Base-by-base conservation (phyloP, 2,888 invertebrate genomes). In the Phortica okadai region DNA sequence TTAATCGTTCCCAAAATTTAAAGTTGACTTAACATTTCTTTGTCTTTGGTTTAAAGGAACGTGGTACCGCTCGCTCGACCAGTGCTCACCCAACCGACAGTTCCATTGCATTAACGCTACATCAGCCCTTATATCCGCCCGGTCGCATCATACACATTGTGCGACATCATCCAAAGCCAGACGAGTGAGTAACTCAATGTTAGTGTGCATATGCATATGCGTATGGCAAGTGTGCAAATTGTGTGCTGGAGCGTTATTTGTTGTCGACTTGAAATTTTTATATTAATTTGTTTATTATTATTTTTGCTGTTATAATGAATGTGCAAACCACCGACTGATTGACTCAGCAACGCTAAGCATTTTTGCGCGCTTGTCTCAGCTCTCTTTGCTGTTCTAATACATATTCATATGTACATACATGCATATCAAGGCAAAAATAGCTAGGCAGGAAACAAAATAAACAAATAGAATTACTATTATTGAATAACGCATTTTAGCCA, bases 71-170 rank as follows among this genome's bases (percentile, higher is more conserved):
- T 0, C 92, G 95, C 62, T 92, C 93, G 33, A 93, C 93, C 80
- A 93, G 94, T 54, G 92, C 94, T 42, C 94, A 95, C 89, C 94
- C 95, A 8, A 93, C 93, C 75, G 95, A 95, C 86, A 94, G 94
- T 81, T 94, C 94, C 81, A 96, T 96, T 88, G 95, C 96, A 76
- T 93, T 97, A 86, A 95, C 95, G 16, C 93, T 95, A 72, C 97
- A 97, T 91, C 94, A 95, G 86, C 96, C 96, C 0, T 92, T 97
- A 70, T 97, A 95, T 91, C 97, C 96, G 75, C 97, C 97, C 5
- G 97, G 97, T 7, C 93, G 94, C 87, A 96, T 97, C 83, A 95
- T 97, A 79, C 97, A 97, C 90, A 94, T 97, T 70, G 96, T 97
- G 73, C 92, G 97, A 77, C 96, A 96, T 91, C 97, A 97, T 92